Base-by-base conservation (phyloP, 2,113 vertebrate species). In the Leptobrachium ailaonicum region DNA sequence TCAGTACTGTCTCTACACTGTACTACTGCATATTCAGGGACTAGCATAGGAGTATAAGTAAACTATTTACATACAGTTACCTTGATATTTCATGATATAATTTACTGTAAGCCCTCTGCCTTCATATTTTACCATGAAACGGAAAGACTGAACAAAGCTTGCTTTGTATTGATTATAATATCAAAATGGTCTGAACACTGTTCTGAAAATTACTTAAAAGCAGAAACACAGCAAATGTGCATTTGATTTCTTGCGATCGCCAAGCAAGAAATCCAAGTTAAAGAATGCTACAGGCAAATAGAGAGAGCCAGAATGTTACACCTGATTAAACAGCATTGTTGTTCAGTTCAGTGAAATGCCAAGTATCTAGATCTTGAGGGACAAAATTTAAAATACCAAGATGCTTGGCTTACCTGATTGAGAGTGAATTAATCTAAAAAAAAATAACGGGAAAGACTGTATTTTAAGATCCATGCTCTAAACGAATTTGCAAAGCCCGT, bases 311-410 rank as follows among this genome's bases (percentile, higher is more conserved):
- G 71, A 81, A 77, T 71, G 75, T 86, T 73, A 79, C 86, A 89
- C 86, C 87, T 89, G 87, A 88, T 83, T 85, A 90, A 90, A 85
- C 78, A 86, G 66, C 83, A 86, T 83, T 88, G 84, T 83, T 87
- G 86, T 82, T 82, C n/a, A 69, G 77, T 77, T 63, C 72, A 85
- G n/a, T 0, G 56, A 68, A 66, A 11, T 6, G 82, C 86, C 85
- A 90, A 88, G 64, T 82, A 87, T 83, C 83, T 72, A 0, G 78
- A 77, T 87, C 76, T 75, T n/a, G 41, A 67, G 62, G 64, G 64
- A 76, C 63, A 76, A 76, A 42, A 40, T 64, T 8, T 6, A 3
- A 32, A 76, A 64, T 42, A 67, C 40, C 54, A 41, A 76, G 64
- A 50, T 53, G 13, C 53, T 76, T 54, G 63, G 74, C 64, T 54